Conservation (phyloP, 1,140 invertebrate species). For the Stenopsyche tienmushanensis region DNA sequence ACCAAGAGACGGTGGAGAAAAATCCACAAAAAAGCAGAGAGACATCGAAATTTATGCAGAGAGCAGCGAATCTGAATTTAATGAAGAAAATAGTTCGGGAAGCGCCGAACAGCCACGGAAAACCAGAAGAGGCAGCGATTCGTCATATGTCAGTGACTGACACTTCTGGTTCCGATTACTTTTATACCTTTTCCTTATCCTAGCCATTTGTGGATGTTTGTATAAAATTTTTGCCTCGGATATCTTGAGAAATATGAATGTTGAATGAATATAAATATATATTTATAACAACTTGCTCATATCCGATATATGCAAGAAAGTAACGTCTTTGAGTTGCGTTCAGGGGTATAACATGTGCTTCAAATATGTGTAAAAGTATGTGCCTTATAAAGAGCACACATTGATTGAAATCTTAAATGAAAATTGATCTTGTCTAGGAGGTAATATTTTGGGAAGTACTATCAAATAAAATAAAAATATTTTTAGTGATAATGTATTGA, state of each 20-base stretch:
- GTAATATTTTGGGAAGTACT: too few relatives aligned
- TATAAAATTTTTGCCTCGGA: constrained; percentile 26
- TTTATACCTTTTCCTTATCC: constrained; percentile 22
- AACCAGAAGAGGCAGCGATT: constrained; percentile 19
- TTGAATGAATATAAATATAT: not conserved
- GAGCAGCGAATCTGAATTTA: constrained; percentile 24
- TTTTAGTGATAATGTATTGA: too few relatives aligned
- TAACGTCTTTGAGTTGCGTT: too few relatives aligned
- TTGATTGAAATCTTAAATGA: too few relatives aligned
- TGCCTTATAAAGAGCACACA: too few relatives aligned
- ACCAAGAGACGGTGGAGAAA: not conserved
- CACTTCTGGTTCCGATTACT: constrained; percentile 31
- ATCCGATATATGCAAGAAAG: too few relatives aligned
- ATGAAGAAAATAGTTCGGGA: constrained; percentile 15
- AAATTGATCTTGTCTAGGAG: too few relatives aligned
- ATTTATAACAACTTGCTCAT: too few relatives aligned
- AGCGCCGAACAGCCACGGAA: constrained; percentile 5
- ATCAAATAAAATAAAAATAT: too few relatives aligned
- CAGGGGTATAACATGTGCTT: too few relatives aligned
- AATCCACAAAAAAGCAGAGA: constrained; percentile 18
- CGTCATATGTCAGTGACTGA: constrained; percentile 32
- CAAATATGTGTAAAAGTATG: too few relatives aligned
- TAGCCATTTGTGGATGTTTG: constrained; percentile 19
- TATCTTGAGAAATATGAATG: constrained; percentile 3
- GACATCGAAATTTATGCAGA: constrained; percentile 31